Conservation (phyloP, 2,797 vertebrate species). For the Gambusia yucatana region DNA sequence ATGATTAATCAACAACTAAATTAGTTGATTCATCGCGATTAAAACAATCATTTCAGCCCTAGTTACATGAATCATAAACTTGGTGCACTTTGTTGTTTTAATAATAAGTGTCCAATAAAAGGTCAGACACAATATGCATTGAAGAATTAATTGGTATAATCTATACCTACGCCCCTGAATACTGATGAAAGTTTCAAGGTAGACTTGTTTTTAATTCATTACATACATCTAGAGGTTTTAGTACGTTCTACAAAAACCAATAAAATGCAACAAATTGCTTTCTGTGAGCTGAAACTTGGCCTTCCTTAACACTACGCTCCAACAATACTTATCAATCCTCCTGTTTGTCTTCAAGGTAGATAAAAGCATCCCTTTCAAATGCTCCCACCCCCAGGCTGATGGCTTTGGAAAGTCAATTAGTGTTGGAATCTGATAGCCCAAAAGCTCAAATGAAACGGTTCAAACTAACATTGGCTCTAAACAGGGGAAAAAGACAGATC, state of each 20-base stretch:
- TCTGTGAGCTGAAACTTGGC: constrained; percentile 35
- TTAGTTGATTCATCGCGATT: too few relatives aligned
- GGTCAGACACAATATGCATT: neutral
- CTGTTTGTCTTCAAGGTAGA: constrained; percentile 68
- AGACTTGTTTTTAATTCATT: constrained; percentile 8
- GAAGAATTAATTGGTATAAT: neutral
- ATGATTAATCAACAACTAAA: too few relatives aligned
- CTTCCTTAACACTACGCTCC: constrained; percentile 24
- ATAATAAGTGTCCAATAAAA: neutral
- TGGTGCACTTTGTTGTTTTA: neutral
- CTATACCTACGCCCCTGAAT: neutral
- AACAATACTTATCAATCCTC: constrained; percentile 41
- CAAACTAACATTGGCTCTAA: constrained; percentile 72
- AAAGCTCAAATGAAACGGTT: constrained; percentile 76
- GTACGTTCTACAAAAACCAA: constrained; percentile 4
- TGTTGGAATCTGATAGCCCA: constrained; percentile 72
- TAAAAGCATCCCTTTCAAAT: constrained; percentile 74
- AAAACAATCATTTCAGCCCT: too few relatives aligned
- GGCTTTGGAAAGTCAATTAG: constrained; percentile 81
- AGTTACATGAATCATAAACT: neutral
- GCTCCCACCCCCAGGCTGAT: constrained; percentile 66
- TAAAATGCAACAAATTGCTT: constrained; percentile 22
- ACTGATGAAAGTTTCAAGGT: neutral
- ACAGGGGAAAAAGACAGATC: constrained; percentile 76
- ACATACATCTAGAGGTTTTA: constrained; percentile 13